Percentiles rank a stretch among this genome's conserved stretches.
These are phyloP conservation scores for Drusus annulatus DNA, from an alignment of 1,140 invertebrate species.

Conservation along the genomic window DNA sequence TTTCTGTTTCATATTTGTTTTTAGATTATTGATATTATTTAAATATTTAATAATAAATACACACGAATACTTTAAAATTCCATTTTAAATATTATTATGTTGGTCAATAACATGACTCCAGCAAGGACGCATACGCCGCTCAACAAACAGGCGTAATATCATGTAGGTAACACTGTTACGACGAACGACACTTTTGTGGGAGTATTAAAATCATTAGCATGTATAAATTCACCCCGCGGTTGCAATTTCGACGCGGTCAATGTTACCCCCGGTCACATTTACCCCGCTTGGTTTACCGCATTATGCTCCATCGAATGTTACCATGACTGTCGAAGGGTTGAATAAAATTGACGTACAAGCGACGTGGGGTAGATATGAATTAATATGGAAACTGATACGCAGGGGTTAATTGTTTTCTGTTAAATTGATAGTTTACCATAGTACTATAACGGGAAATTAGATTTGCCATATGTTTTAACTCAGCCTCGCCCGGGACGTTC, in stretches of 20 bases:
- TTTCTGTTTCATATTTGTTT: no score
- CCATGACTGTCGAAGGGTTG: constrained; percentile 16
- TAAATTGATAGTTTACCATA: background rate
- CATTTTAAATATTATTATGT: no score
- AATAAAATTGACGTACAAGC: constrained; percentile 6
- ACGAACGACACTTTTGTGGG: constrained; percentile 46
- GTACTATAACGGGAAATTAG: no score
- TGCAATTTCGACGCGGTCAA: constrained; percentile 18
- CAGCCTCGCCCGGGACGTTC: no score
- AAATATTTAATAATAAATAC: no score
- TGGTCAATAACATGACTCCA: no score
- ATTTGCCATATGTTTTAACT: no score
- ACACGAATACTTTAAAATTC: no score
- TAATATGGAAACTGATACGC: background rate
- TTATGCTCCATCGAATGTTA: constrained; percentile 10
- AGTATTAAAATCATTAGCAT: constrained; percentile 49
- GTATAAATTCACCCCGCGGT: constrained; percentile 46
- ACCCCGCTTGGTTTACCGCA: constrained; percentile 16
- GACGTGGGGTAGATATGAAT: background rate
- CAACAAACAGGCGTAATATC: no score
- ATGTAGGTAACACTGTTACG: background rate
- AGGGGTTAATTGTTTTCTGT: constrained; percentile 20
- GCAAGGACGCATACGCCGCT: no score
- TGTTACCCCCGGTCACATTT: constrained; percentile 5
- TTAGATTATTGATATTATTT: no score